phyloP scores from a whole-genome alignment of 2,888 invertebrate genomes.

The Drosophila limbata region DNA sequence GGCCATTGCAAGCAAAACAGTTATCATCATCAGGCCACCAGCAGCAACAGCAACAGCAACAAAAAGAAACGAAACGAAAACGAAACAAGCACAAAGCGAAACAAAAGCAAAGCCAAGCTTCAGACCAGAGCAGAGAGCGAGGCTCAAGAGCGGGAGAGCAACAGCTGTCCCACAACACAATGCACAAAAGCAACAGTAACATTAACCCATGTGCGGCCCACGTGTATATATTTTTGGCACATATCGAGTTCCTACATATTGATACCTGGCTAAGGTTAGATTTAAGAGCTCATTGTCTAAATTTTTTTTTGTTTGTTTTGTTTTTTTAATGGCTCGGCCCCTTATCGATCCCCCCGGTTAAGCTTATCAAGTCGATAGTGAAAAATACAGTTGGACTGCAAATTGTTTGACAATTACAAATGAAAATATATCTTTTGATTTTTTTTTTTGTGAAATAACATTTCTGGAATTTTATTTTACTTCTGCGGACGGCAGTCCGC shows the following conservation, averaged over 20 bases:
- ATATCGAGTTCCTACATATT: not conserved
- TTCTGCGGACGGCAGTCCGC: too few relatives aligned
- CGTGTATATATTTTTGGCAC: conserved; percentile 20
- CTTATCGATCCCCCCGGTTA: conserved; percentile 24
- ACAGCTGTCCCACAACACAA: conserved; percentile 46
- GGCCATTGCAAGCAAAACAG: conserved; percentile 26
- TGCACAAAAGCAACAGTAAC: conserved; percentile 29
- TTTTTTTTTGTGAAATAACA: too few relatives aligned
- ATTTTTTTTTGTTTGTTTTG: conserved; percentile 15
- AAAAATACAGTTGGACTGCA: not conserved
- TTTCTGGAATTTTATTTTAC: too few relatives aligned
- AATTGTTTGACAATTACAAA: not conserved
- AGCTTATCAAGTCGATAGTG: conserved; percentile 41
- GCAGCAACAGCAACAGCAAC: conserved; percentile 21
- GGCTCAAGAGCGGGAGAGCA: conserved; percentile 24
- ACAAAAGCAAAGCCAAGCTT: conserved; percentile 34
- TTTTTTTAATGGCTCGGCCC: too few relatives aligned
- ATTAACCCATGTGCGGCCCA: conserved; percentile 44
- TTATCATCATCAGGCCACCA: conserved; percentile 52
- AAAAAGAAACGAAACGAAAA: conserved; percentile 23
- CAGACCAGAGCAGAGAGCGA: not conserved
- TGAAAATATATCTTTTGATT: too few relatives aligned
- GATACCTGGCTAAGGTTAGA: conserved; percentile 15
- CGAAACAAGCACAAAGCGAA: conserved; percentile 36
- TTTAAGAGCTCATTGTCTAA: conserved; percentile 18